phyloP scores from a whole-genome alignment of 2,888 invertebrate species.

The Adineta ricciae region DNA sequence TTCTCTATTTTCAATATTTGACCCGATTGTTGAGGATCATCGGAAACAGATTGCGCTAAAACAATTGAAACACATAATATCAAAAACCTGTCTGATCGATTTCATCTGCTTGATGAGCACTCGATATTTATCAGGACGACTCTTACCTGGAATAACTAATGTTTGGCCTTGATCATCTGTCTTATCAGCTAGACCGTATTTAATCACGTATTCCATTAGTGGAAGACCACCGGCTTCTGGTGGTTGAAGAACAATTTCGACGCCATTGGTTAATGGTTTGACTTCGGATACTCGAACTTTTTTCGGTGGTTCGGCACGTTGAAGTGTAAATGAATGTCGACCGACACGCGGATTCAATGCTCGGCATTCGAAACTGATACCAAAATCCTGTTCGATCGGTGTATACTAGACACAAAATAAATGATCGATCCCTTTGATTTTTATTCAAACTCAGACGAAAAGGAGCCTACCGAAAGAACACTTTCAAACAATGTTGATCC shows the following conservation, averaged over 20 bases:
- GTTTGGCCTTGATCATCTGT: background rate
- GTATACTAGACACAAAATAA: background rate
- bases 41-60: background rate
- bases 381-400: background rate
- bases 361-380: conserved; percentile 16
- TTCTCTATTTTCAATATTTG: background rate
- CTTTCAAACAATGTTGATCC: background rate
- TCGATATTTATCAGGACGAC: background rate
- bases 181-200: background rate
- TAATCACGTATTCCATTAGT: background rate
- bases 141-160: background rate
- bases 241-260: background rate
- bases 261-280: background rate
- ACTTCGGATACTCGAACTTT: background rate
- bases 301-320: conserved; percentile 3
- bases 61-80: too few relatives aligned
- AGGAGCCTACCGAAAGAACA: background rate
- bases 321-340: background rate
- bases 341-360: background rate
- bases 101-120: too few relatives aligned
- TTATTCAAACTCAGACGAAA: too few relatives aligned
- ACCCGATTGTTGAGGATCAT: background rate
- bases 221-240: background rate
- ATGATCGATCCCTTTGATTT: too few relatives aligned
- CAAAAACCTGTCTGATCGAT: too few relatives aligned